These are phyloP conservation scores for Gorsachius goisagi DNA, from an alignment of 2,113 vertebrate genomes.

Conservation along the genomic window DNA sequence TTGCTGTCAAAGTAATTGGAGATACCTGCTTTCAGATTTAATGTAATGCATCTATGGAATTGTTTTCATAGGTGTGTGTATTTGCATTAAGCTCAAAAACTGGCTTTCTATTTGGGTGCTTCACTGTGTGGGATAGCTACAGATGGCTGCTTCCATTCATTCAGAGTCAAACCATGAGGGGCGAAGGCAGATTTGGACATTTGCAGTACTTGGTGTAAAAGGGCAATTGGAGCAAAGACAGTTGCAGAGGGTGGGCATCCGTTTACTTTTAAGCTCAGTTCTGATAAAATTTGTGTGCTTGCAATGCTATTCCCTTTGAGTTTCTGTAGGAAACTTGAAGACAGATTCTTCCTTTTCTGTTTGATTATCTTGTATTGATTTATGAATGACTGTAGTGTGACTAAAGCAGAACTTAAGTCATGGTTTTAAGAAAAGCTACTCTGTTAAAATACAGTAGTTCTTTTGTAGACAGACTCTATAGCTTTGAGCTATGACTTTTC, in stretches of 20 bases:
- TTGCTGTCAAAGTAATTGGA: background rate
- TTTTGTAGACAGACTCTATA: background rate
- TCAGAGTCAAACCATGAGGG: accelerated
- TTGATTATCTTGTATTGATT: background rate
- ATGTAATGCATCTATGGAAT: background rate
- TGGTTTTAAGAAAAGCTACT: background rate
- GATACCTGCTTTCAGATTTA: too few relatives aligned
- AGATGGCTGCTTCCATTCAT: background rate
- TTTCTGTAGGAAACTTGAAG: background rate
- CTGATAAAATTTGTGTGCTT: background rate
- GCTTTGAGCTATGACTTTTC: background rate
- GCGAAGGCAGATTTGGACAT: background rate
- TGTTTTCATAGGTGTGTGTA: accelerated
- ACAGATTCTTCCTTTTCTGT: background rate
- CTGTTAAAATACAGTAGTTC: background rate
- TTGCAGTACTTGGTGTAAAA: background rate
- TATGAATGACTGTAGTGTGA: background rate
- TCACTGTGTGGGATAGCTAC: background rate
- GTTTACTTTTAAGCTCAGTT: background rate
- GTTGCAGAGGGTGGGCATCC: background rate
- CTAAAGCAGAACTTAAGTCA: background rate
- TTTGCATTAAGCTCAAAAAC: background rate
- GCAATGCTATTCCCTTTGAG: background rate
- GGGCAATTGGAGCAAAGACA: background rate
- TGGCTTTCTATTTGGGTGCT: background rate